phyloP scores from a whole-genome alignment of 1,140 invertebrate genomes.

The Physella acuta region DNA sequence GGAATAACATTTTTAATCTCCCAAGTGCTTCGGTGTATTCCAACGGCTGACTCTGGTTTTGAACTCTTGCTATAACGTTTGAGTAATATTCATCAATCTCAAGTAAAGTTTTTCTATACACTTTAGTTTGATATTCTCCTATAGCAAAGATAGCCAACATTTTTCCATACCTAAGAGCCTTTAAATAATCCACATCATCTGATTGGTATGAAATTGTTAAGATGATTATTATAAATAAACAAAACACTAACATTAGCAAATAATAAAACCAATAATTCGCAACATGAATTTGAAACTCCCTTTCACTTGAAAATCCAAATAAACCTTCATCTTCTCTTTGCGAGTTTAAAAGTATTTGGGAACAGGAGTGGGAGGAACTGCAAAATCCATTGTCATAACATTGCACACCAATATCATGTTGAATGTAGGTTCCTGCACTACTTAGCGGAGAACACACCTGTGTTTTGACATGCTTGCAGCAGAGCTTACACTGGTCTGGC shows the following conservation, averaged over 20 bases:
- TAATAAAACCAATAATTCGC: conserved; percentile 20
- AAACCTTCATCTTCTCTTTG: not conserved
- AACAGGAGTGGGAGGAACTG: not conserved
- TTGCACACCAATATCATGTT: not conserved
- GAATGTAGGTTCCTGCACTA: not conserved
- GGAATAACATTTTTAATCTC: conserved; percentile 13
- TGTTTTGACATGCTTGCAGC: conserved; percentile 18
- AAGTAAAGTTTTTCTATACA: conserved; percentile 1
- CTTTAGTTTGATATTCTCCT: conserved; percentile 11
- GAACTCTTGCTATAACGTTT: not conserved
- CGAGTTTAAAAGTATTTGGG: too few relatives aligned
- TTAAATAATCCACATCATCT: not conserved
- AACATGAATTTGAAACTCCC: not conserved
- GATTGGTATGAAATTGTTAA: not conserved
- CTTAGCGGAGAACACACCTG: not conserved
- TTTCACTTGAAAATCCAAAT: not conserved
- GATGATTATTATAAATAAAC: not conserved
- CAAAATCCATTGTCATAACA: conserved; percentile 9
- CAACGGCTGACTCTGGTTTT: not conserved
- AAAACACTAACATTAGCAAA: not conserved
- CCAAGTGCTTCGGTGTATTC: conserved; percentile 4
- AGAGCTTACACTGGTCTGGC: conserved; percentile 29
- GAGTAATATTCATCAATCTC: conserved; percentile 14
- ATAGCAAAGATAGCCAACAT: conserved; percentile 10
- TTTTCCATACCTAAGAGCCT: conserved; percentile 13